phyloP scores from a whole-genome alignment of 2,888 invertebrate genomes.

The Cantharis rustica region DNA sequence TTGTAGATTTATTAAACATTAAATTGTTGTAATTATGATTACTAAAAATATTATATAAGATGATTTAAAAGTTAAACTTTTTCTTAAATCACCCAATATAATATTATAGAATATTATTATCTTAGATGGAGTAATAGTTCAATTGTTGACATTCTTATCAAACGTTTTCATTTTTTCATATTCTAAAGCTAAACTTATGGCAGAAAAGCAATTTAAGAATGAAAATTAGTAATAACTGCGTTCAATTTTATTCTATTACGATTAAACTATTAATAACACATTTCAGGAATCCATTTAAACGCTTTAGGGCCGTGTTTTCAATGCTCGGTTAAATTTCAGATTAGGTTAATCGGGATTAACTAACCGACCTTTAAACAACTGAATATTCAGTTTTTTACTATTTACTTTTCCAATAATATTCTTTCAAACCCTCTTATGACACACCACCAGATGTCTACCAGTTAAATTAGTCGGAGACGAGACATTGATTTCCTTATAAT shows the following conservation, averaged over 20 bases:
- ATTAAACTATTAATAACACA: neutral
- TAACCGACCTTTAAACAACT: too few species aligned
- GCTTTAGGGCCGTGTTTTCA: neutral
- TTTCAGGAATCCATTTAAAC: constrained; percentile 7
- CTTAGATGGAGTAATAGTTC: neutral
- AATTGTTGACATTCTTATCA: neutral
- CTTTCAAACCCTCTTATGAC: too few species aligned
- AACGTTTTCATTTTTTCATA: neutral
- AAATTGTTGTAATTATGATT: neutral
- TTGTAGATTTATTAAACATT: constrained; percentile 7
- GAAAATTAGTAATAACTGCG: neutral
- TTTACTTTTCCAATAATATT: too few species aligned
- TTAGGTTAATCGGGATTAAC: too few species aligned
- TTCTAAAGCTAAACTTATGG: constrained; percentile 1
- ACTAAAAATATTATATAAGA: neutral
- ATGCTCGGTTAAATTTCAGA: too few species aligned
- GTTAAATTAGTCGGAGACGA: too few species aligned
- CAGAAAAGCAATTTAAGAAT: neutral
- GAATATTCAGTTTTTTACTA: too few species aligned
- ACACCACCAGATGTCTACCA: too few species aligned
- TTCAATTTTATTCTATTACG: neutral
- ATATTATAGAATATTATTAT: neutral
- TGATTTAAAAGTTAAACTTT: neutral
- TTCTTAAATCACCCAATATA: neutral
- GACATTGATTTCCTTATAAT: too few species aligned